Evolutionary conservation across 2,113 vertebrate genomes (phyloP), one percentile per base, ranked within the genome.

Genomic region (Dasypus novemcinctus): DNA sequence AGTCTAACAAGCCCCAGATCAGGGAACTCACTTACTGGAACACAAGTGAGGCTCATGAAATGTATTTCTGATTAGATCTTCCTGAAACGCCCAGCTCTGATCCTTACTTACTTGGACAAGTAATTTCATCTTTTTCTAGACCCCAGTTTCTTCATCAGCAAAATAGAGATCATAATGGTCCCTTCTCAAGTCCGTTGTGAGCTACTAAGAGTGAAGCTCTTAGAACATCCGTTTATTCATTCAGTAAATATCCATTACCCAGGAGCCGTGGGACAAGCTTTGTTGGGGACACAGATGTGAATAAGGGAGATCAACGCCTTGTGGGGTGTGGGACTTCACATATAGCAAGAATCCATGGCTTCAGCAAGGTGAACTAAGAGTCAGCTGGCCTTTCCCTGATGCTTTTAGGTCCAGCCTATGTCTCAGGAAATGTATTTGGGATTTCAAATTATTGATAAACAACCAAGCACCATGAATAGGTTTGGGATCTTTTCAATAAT

Each of bases 311-410:
- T 6, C 2, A 80, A 81, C 25, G 41, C 9, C 31, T 79, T 0
- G 0, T 2, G 21, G 36, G 43, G 7, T 1, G 2, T 23, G 12
- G 23, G 31, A 4, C 12, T 72, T 25, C 10, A 8, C 36, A 17
- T 8, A 52, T 3, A 61, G 29, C 33, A 75, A 75, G 33, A 23
- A 27, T 61, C 71, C 12, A 0, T 7, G 46, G 38, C 25, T 78
- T 82, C 25, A 18, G 68, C 2, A 4, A 2, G 14, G 36, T 91
- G 52, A 75, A 33, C 0, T 31, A 38, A 63, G 27, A 29, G 31
- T 2, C 72, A 59, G 12, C 23, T 97, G 33, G 11, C 29, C 59
- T 69, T 21, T 9, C 7, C 2, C 61, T 54, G 5, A 33, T 33
- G 20, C 18, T 71, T 75, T 66, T 63, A 2, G 27, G 14, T 74